Base-by-base conservation (phyloP, 53 echinoderm and acorn worm species). In the Crossaster papposus region DNA sequence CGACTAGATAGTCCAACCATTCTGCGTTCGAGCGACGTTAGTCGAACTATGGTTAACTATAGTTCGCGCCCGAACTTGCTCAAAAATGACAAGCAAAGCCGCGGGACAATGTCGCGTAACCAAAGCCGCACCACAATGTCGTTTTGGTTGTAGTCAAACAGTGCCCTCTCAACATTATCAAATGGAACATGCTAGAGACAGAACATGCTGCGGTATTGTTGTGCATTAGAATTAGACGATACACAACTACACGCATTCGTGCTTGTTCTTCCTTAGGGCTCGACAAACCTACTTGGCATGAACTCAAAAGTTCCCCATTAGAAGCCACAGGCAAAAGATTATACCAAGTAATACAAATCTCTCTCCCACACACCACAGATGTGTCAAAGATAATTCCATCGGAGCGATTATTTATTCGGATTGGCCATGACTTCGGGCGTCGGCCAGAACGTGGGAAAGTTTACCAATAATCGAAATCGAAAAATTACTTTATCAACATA, bases 311-410 rank as follows among this genome's bases (percentile, higher is more conserved):
- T 74, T 22, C 36, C 15, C 75, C 22, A 14, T 36, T 1, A 12
- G 15, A 12, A 74, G 75, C 75, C 75, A 74, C 17, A 29, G 75
- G 75, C 23, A 9, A 74, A 13, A 20, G 34, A 20, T 74, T 14
- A 35, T 18, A 74, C 3, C 75, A 1, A 15, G 75, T 2, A 11
- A 11, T 24, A 4, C 18, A 74, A 74, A 1, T 7, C 5, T 7
- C 5, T 7, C 44, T 44, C 14, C 51, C 22, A 5, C 22, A 23
- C 7, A 23, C 9, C 22, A 9, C 38, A 23, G 50, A 78, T 44
- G 35, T 78, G 78, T 78, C 78, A 78, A 51, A 78, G 78, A 78
- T 78, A 15, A 78, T 78, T 50, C 50, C 38, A n/a, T 77, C 38
- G 3, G 38, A 77, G 38, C 36, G 17, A 18, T 23, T 36, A 36